Percentiles rank a stretch among this genome's conserved stretches.
Conservation (phyloP, 1,140 invertebrate genomes). For the Chironomus tepperi region DNA sequence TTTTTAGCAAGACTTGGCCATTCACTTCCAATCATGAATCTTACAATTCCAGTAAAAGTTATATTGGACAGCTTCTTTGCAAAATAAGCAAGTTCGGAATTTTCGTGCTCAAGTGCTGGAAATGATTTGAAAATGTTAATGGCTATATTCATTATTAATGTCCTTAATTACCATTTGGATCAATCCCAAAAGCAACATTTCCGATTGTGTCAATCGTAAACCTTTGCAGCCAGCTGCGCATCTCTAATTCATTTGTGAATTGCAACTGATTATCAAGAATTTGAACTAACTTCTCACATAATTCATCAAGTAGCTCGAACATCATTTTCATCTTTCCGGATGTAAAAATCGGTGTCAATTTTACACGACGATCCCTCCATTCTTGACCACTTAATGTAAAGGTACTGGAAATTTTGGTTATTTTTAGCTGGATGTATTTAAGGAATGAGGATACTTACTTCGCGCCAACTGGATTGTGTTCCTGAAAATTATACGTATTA, state of each 20-base stretch:
- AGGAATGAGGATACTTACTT: too few species aligned
- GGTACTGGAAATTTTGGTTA: too few species aligned
- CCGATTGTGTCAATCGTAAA: slow-evolving; percentile 36
- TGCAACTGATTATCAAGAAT: background rate
- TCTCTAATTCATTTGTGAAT: background rate
- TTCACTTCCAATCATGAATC: background rate
- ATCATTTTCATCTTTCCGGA: slow-evolving; percentile 50
- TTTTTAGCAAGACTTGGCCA: background rate
- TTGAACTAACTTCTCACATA: slow-evolving; percentile 33
- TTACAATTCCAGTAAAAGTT: background rate
- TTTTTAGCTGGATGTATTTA: too few species aligned
- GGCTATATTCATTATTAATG: slow-evolving; percentile 28
- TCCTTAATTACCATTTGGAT: slow-evolving; percentile 32
- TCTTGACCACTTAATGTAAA: slow-evolving; percentile 37
- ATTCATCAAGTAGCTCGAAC: slow-evolving; percentile 37
- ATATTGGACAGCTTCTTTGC: slow-evolving; percentile 33
- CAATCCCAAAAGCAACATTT: slow-evolving; percentile 35
- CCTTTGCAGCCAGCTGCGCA: slow-evolving; percentile 18
- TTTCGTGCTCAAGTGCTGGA: background rate
- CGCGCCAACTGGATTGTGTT: too few species aligned
- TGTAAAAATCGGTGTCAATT: slow-evolving; percentile 48
- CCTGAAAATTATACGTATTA: too few species aligned
- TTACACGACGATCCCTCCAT: slow-evolving; percentile 47
- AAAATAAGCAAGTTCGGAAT: slow-evolving; percentile 29
- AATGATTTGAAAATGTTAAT: too few species aligned